Evolutionary conservation across 2,797 vertebrate genomes (phyloP).

Genomic region (Taeniopygia guttata): DNA sequence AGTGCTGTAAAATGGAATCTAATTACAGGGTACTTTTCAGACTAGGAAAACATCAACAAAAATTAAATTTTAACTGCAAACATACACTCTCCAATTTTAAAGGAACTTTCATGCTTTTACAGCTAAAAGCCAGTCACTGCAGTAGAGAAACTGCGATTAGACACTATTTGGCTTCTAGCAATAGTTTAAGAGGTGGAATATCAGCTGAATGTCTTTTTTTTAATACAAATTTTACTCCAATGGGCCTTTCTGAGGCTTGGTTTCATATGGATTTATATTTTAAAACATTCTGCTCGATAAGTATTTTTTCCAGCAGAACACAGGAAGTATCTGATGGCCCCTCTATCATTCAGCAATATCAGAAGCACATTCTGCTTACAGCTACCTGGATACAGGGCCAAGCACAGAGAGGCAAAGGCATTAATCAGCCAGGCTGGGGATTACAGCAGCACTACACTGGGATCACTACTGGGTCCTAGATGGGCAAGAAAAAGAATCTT

Average conservation of each 20-base stretch:
- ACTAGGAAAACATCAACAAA: background rate
- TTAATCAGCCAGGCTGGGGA: background rate
- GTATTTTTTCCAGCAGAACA: background rate
- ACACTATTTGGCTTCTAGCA: background rate
- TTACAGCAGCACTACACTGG: background rate
- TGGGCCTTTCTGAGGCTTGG: background rate
- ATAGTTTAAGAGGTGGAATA: background rate
- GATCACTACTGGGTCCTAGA: background rate
- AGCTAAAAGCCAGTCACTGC: background rate
- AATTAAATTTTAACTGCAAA: background rate
- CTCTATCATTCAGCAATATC: background rate
- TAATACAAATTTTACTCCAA: background rate
- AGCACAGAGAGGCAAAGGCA: background rate
- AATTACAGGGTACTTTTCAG: background rate
- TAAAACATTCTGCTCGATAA: background rate
- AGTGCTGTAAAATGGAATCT: background rate
- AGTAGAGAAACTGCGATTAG: background rate
- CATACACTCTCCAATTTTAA: background rate
- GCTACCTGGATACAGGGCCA: background rate
- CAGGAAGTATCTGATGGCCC: background rate
- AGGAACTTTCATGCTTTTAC: background rate
- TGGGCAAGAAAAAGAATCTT: background rate
- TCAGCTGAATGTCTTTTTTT: background rate
- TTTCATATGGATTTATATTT: background rate
- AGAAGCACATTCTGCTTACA: background rate